Evolutionary conservation across 2,888 invertebrate species (phyloP).

Genomic region (Byasa hedistus): DNA sequence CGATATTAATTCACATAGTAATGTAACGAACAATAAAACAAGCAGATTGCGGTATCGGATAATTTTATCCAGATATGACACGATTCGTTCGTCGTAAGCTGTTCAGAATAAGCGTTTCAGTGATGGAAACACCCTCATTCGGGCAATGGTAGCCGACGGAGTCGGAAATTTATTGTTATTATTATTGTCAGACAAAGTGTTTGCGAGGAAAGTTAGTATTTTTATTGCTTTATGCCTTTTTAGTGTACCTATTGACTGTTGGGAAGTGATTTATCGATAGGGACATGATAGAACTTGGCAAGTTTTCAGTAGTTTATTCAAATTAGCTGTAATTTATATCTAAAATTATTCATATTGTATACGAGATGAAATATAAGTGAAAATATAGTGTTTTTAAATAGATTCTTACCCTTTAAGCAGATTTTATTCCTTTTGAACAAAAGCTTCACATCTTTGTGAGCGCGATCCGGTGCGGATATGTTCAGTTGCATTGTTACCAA

Average conservation of each 20-base stretch:
- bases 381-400: background rate
- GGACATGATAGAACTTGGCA: constrained; percentile 44
- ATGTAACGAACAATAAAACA: constrained; percentile 33
- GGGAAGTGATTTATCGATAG: constrained; percentile 64
- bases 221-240: constrained; percentile 62
- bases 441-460: constrained; percentile 85
- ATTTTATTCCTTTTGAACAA: constrained; percentile 92
- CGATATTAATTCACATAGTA: constrained; percentile 21
- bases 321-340: constrained; percentile 29
- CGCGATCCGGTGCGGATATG: constrained; percentile 86
- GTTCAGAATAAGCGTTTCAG: constrained; percentile 40
- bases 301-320: constrained; percentile 39
- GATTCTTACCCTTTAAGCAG: constrained; percentile 85
- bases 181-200: constrained; percentile 68
- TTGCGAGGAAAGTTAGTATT: constrained; percentile 46
- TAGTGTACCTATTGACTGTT: constrained; percentile 50
- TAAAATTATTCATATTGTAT: background rate
- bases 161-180: constrained; percentile 69
- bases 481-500: constrained; percentile 89
- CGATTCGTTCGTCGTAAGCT: constrained; percentile 36
- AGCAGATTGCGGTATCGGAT: constrained; percentile 34
- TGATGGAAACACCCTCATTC: constrained; percentile 40
- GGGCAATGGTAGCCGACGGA: constrained; percentile 38
- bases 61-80: constrained; percentile 36
- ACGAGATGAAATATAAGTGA: background rate